These are phyloP conservation scores for Sorex maritimensis DNA, from an alignment of 2,797 vertebrate species.

Conservation along the genomic window DNA sequence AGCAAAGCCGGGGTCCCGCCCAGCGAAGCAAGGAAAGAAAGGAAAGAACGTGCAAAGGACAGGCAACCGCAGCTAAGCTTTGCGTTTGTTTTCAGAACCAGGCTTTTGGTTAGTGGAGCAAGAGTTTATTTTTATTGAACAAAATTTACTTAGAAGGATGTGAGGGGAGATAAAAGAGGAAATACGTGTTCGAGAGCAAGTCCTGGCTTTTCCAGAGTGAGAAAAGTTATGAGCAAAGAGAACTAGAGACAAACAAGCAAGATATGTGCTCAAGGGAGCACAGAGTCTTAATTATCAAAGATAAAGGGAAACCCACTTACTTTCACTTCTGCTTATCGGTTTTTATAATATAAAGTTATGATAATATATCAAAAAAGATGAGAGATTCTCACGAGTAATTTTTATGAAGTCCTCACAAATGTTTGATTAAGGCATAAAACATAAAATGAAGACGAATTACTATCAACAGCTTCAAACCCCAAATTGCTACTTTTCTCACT, in stretches of 20 bases:
- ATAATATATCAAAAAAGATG: neutral
- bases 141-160: no score
- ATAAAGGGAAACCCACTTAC: constrained; percentile 40
- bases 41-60: neutral
- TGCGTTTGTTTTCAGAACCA: neutral
- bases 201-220: no score
- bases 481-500: constrained; percentile 6
- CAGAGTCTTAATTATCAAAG: constrained; percentile 34
- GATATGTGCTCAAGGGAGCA: no score
- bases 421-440: constrained; percentile 16
- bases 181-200: no score
- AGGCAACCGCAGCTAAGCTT: neutral
- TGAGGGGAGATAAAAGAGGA: no score
- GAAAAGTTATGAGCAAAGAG: no score
- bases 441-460: constrained; percentile 24
- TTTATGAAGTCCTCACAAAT: neutral
- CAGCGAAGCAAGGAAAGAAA: no score
- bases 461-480: neutral
- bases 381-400: neutral
- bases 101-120: neutral
- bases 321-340: constrained; percentile 29
- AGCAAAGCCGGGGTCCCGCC: no score
- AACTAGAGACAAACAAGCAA: no score
- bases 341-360: constrained; percentile 12
- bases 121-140: no score